Evolutionary conservation across 1,140 invertebrate species (phyloP), one percentile per base, ranked within the genome.

Genomic region (Brachionus koreanus): DNA sequence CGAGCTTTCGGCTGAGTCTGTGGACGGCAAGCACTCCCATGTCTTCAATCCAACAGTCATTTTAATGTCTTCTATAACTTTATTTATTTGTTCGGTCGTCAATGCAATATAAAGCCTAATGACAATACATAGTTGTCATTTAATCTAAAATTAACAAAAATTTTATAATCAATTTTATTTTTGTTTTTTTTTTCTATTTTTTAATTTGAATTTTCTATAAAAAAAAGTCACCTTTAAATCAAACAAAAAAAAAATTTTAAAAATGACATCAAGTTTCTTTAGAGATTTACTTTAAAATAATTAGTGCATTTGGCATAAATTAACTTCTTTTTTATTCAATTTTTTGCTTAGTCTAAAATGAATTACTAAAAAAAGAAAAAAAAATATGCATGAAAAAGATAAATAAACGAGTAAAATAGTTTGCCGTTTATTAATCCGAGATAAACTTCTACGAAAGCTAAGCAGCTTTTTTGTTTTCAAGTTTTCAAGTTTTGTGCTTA

Each of bases 21-120:
- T 16, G 35, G 39, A 49, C 46, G 23, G 75, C 35, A 77, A 52
- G 35, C 75, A 52, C 12, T 77, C 75, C 75, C 75, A 77, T 9
- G 25, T 77, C 23, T 77, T 77, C 16, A 49, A 49, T 49, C 75
- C 75, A 16, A 77, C 75, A n/a, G 75, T 77, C 75, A 77, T 77
- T 77, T 61, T 77, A 9, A 1, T 6, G 42, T 39, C 9, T 37
- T 9, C 10, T 42, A 42, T 72, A n/a, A 16, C n/a, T 42, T 39
- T 16, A 42, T 35, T 12, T 3, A 19, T 57, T 25, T 23, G 23
- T 39, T 39, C 5, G 10, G 33, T 16, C n/a, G n/a, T 72, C 67
- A 72, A 19, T 33, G 5, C 57, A 16, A 63, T 63, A 23, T 33
- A 33, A 65, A 13, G 13, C 63, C 63, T 33, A 65, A n/a, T 65